Evolutionary conservation across 53 echinoderm and acorn worm genomes (phyloP).

Genomic region (Paelopatides confundens): DNA sequence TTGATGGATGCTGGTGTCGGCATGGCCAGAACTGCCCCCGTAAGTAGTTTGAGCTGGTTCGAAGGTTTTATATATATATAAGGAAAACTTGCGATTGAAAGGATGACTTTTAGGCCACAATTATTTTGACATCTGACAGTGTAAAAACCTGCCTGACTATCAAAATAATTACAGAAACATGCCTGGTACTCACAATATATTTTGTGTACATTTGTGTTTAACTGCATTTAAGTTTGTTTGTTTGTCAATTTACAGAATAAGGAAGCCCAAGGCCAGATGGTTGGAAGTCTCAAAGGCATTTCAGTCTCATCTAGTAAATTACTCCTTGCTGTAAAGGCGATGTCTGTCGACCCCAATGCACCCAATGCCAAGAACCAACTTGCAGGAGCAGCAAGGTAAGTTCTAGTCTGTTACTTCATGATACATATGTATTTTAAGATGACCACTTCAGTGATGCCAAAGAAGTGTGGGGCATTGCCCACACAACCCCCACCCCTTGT

Average conservation of each 20-base stretch:
- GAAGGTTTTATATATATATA: too few relatives aligned
- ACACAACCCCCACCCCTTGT: too few relatives aligned
- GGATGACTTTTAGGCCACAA: too few relatives aligned
- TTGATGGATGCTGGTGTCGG: conserved; percentile 94
- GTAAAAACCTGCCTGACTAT: too few relatives aligned
- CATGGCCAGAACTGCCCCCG: conserved; percentile 92
- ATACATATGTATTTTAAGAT: too few relatives aligned
- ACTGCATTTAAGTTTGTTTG: background rate
- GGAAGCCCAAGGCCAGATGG: conserved; percentile 91
- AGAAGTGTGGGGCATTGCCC: too few relatives aligned
- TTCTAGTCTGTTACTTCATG: background rate
- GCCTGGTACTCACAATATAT: too few relatives aligned
- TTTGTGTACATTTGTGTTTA: background rate
- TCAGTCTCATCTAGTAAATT: conserved; percentile 94
- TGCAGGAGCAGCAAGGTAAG: conserved; percentile 94
- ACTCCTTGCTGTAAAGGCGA: conserved; percentile 91
- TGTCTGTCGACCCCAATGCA: conserved; percentile 96
- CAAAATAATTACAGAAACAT: too few relatives aligned
- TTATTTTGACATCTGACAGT: too few relatives aligned
- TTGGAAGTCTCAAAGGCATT: conserved; percentile 93
- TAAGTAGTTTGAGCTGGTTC: conserved; percentile 61
- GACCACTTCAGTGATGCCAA: too few relatives aligned
- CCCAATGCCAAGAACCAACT: conserved; percentile 95
- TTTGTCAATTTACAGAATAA: conserved; percentile 48
- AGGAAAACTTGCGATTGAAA: too few relatives aligned